Evolutionary conservation across 2,888 invertebrate genomes (phyloP), one percentile per base, ranked within the genome.

Genomic region (Halocaridina rubra): DNA sequence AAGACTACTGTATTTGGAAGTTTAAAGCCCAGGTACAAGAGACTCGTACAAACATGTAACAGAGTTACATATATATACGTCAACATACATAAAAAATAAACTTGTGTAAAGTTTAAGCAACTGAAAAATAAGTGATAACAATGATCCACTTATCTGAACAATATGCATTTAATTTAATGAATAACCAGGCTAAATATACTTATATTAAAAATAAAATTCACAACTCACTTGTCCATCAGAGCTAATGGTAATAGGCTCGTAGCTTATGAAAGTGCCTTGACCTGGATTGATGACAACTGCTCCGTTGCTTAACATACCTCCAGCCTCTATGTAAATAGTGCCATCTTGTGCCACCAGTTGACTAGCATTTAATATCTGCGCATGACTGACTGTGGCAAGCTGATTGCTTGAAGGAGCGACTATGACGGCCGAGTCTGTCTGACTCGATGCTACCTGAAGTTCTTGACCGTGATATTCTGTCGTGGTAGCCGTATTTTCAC

Each of bases 181-280:
- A 46, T 10, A 57, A n/a, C n/a, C n/a, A n/a, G n/a, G n/a, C n/a
- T 22, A 57, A 13, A 57, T 13, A 8, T 4, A 10, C n/a, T 57
- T 57, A 19, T 57, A 7, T 59, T 59, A 22, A 22, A 22, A 59
- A 59, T n/a, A 7, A 22, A 7, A 59, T 7, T 8, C 22, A 22
- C 13, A 59, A 10, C 79, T 64, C 71, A 84, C 84, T 75, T 84
- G 84, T n/a, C 84, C 84, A 75, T 84, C 84, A 22, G 71, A 67
- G 19, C 72, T 80, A 30, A 84, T 79, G 24, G 84, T 79, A 61
- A 84, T 84, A 29, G 79, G 84, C 24, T 84, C 84, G 33, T 84
- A 84, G 80, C 84, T 80, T 46, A 84, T 84, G 69, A 75, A 80
- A 32, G 82, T 74, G 5, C 76, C 76, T 24, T 84, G 84, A 13